Base-by-base conservation (phyloP, 1,140 invertebrate genomes). In the Chrysomallon squamiferum region DNA sequence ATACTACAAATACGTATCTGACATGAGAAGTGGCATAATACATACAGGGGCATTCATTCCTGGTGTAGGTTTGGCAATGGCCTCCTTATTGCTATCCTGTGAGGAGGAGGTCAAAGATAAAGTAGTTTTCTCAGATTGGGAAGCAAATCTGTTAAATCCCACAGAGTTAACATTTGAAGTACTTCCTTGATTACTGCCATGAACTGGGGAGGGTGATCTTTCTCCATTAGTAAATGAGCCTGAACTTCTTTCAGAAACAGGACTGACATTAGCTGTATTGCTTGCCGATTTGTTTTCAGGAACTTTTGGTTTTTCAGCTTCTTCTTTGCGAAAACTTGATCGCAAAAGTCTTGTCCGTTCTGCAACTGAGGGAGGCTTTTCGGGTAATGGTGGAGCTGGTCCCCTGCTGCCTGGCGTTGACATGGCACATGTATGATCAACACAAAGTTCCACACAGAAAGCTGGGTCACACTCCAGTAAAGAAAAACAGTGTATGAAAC, bases 351-450 rank as follows among this genome's bases (percentile, higher is more conserved):
- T 59, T n/a, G 77, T 76, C 29, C 77, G 59, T 59, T 78, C 77
- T 9, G 77, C 77, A 4, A 78, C 77, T 7, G 74, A 76, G 7
- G 77, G 77, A 18, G 77, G 77, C 62, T 78, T 78, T 33, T 78
- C 77, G 22, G 77, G 77, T 11, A 76, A 68, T 15, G 77, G 77
- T 35, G 77, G 77, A 30, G 77, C 77, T 11, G 77, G 72, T 32
- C 77, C 77, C 41, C 73, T 50, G 54, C 61, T 32, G 32, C 58
- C 38, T 13, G 66, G 43, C n/a, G 66, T 35, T 18, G 27, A 54
- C 50, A 54, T 54, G 22, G 50, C 35, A 38, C 35, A 38, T 38
- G 35, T 38, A 15, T 5, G 35, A 38, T 38, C 35, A 38, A 5
- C 35, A 5, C 6, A 15, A 38, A 38, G 15, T 38, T 38, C 35